Conservation (phyloP, 2,113 vertebrate genomes). For the Rafetus swinhoei region DNA sequence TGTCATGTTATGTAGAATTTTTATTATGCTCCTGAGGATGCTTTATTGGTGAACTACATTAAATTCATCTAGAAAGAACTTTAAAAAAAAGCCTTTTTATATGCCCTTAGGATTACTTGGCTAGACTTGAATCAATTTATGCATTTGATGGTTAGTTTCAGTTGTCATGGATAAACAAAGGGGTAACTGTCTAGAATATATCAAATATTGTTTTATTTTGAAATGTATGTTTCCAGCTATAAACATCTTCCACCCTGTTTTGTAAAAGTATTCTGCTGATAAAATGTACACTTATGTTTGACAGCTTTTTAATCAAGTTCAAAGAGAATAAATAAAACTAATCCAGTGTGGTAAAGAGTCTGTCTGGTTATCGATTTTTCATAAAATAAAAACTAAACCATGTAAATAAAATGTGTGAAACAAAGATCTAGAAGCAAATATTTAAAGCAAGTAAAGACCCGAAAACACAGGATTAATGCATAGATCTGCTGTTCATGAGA, state of each 20-base stretch:
- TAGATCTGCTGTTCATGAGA: slow-evolving; percentile 47
- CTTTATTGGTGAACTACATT: slow-evolving; percentile 82
- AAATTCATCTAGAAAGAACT: slow-evolving; percentile 80
- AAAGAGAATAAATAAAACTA: slow-evolving; percentile 84
- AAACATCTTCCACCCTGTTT: slow-evolving; percentile 71
- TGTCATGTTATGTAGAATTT: slow-evolving; percentile 78
- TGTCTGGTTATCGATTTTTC: slow-evolving; percentile 81
- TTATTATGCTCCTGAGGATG: slow-evolving; percentile 79
- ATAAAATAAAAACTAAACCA: slow-evolving; percentile 81
- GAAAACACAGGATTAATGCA: slow-evolving; percentile 60
- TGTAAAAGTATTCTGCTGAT: slow-evolving; percentile 79
- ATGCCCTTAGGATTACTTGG: slow-evolving; percentile 80
- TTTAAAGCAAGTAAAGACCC: slow-evolving; percentile 66
- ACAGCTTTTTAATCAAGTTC: slow-evolving; percentile 85
- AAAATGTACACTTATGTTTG: slow-evolving; percentile 82
- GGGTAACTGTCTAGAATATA: slow-evolving; percentile 81
- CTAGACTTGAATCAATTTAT: slow-evolving; percentile 79
- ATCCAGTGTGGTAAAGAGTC: slow-evolving; percentile 80
- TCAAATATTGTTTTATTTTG: slow-evolving; percentile 81
- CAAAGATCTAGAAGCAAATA: slow-evolving; percentile 75
- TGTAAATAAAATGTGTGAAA: slow-evolving; percentile 78
- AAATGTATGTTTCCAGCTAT: slow-evolving; percentile 78
- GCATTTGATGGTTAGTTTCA: slow-evolving; percentile 82
- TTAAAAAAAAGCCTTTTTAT: slow-evolving; percentile 71
- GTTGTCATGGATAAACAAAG: slow-evolving; percentile 83